A percentile compares a stretch with the other conserved stretches of the same genome.
These are phyloP conservation scores for Mongoloraphidia duomilia DNA, from an alignment of 2,888 invertebrate genomes.

Conservation along the genomic window DNA sequence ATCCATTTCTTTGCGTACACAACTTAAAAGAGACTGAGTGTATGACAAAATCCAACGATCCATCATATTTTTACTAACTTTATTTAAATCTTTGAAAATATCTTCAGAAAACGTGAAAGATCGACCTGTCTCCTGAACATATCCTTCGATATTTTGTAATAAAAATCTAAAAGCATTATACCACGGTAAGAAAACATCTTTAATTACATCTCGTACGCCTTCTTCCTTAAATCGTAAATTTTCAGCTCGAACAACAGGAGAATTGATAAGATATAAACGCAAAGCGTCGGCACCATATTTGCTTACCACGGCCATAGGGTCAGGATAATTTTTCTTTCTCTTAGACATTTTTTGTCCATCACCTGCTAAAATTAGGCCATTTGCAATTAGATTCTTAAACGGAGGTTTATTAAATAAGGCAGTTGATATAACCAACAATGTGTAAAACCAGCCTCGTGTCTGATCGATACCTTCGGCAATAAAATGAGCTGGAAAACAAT, in stretches of 20 bases:
- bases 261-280: conserved; percentile 90
- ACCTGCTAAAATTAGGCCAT: conserved; percentile 87
- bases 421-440: conserved; percentile 91
- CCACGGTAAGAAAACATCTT: conserved; percentile 97
- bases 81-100: conserved; percentile 14
- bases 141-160: conserved; percentile 80
- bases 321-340: conserved; percentile 96
- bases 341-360: conserved; percentile 99
- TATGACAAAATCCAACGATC: conserved; percentile 96
- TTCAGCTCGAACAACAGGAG: conserved; percentile 95
- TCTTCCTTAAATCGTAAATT: conserved; percentile 94
- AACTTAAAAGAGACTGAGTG: conserved; percentile 81
- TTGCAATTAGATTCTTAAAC: conserved; percentile 93
- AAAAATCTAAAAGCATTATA: conserved; percentile 86
- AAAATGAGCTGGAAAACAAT: conserved; percentile 94
- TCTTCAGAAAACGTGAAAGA: conserved; percentile 27
- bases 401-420: conserved; percentile 92
- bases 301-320: conserved; percentile 77
- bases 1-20: conserved; percentile 85
- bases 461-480: conserved; percentile 99
- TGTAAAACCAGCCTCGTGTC: conserved; percentile 98
- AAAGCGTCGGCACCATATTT: conserved; percentile 97
- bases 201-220: conserved; percentile 89
- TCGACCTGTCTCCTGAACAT: conserved; percentile 42
- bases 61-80: conserved; percentile 57